Percentiles rank a stretch among this genome's conserved stretches.
phyloP scores from a whole-genome alignment of 2,797 vertebrate species.

The Helostoma temminkii region DNA sequence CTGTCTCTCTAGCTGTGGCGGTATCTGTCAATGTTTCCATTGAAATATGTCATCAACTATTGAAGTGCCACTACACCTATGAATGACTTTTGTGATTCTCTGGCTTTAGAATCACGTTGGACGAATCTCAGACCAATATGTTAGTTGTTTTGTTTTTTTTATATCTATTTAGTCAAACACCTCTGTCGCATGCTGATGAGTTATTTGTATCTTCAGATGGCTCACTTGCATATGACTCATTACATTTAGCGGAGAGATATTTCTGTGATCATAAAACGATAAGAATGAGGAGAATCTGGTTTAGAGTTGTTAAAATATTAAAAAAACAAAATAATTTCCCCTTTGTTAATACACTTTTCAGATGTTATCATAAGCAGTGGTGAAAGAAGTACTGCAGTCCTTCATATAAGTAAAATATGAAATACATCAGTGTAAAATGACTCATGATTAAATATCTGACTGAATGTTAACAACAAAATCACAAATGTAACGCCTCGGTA shows the following conservation, averaged over 20 bases:
- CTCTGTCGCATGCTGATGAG: background rate
- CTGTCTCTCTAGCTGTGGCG: too few species aligned
- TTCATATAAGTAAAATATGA: background rate
- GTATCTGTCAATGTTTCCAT: too few species aligned
- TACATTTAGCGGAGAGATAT: constrained; percentile 55
- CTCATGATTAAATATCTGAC: too few species aligned
- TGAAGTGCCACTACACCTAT: too few species aligned
- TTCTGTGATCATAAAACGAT: constrained; percentile 34
- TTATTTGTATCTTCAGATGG: constrained; percentile 28
- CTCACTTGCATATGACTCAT: too few species aligned
- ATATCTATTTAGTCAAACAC: too few species aligned
- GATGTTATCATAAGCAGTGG: background rate
- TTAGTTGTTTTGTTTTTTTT: too few species aligned
- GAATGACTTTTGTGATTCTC: too few species aligned
- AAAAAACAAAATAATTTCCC: background rate
- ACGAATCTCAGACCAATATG: too few species aligned
- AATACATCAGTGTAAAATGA: background rate
- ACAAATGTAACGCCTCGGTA: background rate
- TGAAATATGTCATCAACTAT: too few species aligned
- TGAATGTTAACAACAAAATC: background rate
- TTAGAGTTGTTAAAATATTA: constrained; percentile 9
- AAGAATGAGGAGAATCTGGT: background rate
- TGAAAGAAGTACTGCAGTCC: background rate
- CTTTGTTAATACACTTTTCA: background rate
- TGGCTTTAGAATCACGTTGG: too few species aligned